A percentile compares a stretch with the other conserved stretches of the same genome.
phyloP scores from a whole-genome alignment of 2,113 vertebrate genomes.

The Collichthys lucidus region DNA sequence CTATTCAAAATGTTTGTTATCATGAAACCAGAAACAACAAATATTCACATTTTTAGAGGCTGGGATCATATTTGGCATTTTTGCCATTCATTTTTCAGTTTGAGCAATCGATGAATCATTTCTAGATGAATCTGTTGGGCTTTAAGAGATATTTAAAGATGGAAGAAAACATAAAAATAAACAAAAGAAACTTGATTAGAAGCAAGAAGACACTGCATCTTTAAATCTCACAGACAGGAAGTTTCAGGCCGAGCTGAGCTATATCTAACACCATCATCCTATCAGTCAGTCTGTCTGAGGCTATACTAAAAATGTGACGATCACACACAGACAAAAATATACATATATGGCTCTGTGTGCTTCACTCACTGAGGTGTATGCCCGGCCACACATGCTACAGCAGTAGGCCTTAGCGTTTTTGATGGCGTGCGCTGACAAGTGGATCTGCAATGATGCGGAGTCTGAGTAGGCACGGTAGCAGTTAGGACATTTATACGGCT shows the following conservation, averaged over 20 bases:
- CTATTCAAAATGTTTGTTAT: not conserved
- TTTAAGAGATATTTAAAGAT: too few species aligned
- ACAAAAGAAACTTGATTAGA: not conserved
- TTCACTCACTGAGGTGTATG: conserved; percentile 97
- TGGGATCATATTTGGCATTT: not conserved
- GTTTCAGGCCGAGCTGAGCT: not conserved
- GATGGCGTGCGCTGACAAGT: conserved; percentile 97
- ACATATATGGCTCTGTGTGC: not conserved
- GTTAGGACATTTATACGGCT: conserved; percentile 99
- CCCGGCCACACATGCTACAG: conserved; percentile 99
- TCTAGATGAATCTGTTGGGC: not conserved
- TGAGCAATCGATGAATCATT: not conserved
- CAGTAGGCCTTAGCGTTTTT: conserved; percentile 99
- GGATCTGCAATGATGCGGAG: conserved; percentile 98
- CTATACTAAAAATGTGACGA: not conserved
- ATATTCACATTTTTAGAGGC: not conserved
- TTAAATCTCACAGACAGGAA: conserved; percentile 36
- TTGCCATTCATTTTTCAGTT: not conserved
- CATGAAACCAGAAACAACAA: not conserved
- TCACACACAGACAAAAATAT: not conserved
- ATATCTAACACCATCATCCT: conserved; percentile 23
- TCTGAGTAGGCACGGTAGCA: conserved; percentile 99
- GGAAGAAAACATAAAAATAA: too few species aligned
- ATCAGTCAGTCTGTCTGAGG: not conserved
- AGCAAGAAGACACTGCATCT: not conserved